phyloP scores from a whole-genome alignment of 2,888 invertebrate genomes.

The Tenthredo distinguenda region DNA sequence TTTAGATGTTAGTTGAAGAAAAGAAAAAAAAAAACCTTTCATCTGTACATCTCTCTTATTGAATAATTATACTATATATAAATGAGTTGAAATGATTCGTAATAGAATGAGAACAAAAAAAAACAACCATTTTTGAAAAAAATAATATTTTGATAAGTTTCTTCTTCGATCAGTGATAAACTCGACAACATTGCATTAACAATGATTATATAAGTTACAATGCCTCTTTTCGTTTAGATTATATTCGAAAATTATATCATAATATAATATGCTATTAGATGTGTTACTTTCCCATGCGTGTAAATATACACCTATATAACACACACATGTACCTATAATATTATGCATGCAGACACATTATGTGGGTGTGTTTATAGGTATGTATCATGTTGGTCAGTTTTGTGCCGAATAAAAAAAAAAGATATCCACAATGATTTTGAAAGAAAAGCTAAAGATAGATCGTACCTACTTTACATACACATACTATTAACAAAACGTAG shows the following conservation, averaged over 20 bases:
- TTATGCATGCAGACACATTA: not conserved
- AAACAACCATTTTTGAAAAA: not conserved
- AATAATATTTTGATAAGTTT: conserved; percentile 39
- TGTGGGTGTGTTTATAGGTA: conserved; percentile 1
- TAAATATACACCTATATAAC: not conserved
- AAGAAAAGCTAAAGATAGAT: not conserved
- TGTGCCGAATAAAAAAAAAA: conserved; percentile 1
- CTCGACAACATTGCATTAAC: conserved; percentile 42
- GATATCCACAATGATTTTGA: not conserved
- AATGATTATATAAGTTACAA: conserved; percentile 34
- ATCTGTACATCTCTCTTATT: conserved; percentile 43
- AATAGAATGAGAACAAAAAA: not conserved
- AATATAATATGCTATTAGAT: conserved; percentile 32
- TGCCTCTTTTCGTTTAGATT: conserved; percentile 28
- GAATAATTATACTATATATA: conserved; percentile 13
- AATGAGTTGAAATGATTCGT: conserved; percentile 40
- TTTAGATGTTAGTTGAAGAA: conserved; percentile 44
- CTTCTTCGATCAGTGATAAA: conserved; percentile 39
- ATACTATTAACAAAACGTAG: conserved; percentile 27
- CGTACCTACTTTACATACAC: not conserved
- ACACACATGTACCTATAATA: not conserved
- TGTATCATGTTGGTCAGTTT: conserved; percentile 27
- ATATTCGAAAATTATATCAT: conserved; percentile 14
- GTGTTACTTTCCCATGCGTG: not conserved
- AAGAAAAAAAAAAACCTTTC: conserved; percentile 9